phyloP scores from a whole-genome alignment of 2,797 vertebrate species.

The Onychomys torridus region DNA sequence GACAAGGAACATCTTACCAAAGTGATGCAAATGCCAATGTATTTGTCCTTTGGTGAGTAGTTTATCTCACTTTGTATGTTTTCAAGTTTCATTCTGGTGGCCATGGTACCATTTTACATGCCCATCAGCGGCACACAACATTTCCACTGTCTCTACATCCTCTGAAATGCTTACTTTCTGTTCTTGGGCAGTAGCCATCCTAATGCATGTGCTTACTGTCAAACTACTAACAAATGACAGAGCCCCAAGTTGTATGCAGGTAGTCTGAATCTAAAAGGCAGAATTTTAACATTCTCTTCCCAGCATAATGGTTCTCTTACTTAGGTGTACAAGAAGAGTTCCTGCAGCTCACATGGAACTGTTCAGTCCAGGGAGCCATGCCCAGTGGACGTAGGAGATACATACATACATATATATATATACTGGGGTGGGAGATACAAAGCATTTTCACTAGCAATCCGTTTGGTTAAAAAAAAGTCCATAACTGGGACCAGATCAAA shows the following conservation, averaged over 20 bases:
- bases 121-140: accelerated
- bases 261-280: neutral
- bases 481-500: neutral
- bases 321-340: accelerated
- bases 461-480: neutral
- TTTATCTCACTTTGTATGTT: neutral
- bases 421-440: neutral
- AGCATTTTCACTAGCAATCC: neutral
- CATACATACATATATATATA: neutral
- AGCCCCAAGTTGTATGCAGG: neutral
- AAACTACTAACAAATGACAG: neutral
- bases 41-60: neutral
- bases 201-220: neutral
- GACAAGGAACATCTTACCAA: neutral
- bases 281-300: neutral
- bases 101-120: neutral
- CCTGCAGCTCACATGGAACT: too few species aligned
- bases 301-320: accelerated
- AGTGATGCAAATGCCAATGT: neutral
- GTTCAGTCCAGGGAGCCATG: neutral
- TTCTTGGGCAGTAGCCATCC: neutral
- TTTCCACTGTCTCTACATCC: neutral
- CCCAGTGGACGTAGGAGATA: accelerated
- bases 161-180: neutral
- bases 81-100: accelerated